Evolutionary conservation across 1,140 invertebrate genomes (phyloP).

Genomic region (Gryllus bimaculatus): DNA sequence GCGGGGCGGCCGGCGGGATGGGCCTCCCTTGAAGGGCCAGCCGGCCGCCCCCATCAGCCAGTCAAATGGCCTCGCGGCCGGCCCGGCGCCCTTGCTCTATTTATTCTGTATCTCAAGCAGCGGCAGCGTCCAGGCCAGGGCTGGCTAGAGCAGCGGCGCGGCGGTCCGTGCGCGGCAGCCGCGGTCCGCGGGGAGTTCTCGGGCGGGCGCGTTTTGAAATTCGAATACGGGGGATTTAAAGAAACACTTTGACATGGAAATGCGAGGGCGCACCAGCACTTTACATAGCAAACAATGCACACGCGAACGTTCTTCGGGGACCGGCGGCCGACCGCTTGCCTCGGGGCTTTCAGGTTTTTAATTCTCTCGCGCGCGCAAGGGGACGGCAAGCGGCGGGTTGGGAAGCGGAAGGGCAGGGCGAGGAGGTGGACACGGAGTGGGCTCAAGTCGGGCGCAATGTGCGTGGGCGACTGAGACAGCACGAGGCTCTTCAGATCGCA

Average conservation of each 20-base stretch:
- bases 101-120: not conserved
- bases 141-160: too few relatives aligned
- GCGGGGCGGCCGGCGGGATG: too few relatives aligned
- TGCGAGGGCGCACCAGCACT: not conserved
- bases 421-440: too few relatives aligned
- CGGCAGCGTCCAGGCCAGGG: too few relatives aligned
- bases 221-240: not conserved
- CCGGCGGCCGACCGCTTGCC: not conserved
- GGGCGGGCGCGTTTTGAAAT: not conserved
- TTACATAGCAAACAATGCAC: slow-evolving; percentile 4
- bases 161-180: too few relatives aligned
- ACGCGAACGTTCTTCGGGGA: not conserved
- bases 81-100: not conserved
- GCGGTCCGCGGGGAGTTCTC: not conserved
- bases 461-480: too few relatives aligned
- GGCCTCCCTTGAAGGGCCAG: not conserved
- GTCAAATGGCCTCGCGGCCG: not conserved
- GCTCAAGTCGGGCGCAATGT: too few relatives aligned
- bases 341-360: not conserved
- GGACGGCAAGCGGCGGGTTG: not conserved
- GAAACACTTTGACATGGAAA: slow-evolving; percentile 4
- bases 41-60: not conserved
- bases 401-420: not conserved
- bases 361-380: not conserved
- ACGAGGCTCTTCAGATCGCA: too few relatives aligned